Evolutionary conservation across 2,888 invertebrate genomes (phyloP).

Genomic region (Trilocha varians): DNA sequence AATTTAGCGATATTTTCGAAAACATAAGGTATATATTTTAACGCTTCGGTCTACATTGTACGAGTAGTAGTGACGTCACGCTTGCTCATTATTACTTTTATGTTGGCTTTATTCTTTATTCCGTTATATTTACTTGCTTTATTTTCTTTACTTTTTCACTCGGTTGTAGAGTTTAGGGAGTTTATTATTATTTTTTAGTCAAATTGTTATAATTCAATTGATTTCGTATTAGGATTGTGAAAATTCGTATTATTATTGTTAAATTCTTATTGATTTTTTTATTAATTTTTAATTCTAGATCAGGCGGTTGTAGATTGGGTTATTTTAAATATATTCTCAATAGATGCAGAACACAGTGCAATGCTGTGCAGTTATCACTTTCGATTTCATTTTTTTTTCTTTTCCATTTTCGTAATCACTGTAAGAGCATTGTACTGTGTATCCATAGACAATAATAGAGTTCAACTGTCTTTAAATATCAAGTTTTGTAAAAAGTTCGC

Average conservation of each 20-base stretch:
- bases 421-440: slow-evolving; percentile 9
- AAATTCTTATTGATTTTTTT: slow-evolving; percentile 10
- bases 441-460: slow-evolving; percentile 11
- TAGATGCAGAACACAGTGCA: background rate
- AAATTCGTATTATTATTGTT: background rate
- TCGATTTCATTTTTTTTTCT: background rate
- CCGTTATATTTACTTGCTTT: too few relatives aligned
- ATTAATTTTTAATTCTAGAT: slow-evolving; percentile 10
- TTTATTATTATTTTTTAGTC: background rate
- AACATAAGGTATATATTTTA: too few relatives aligned
- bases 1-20: too few relatives aligned
- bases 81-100: too few relatives aligned
- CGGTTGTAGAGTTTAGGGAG: background rate
- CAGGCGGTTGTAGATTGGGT: slow-evolving; percentile 2
- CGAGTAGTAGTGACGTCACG: too few relatives aligned
- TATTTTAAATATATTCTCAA: background rate
- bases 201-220: background rate
- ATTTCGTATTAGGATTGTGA: background rate
- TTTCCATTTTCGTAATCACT: background rate
- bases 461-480: slow-evolving; percentile 4
- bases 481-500: slow-evolving; percentile 16
- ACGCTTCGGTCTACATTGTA: too few relatives aligned
- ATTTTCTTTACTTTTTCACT: background rate
- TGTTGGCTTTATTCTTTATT: too few relatives aligned
- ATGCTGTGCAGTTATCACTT: background rate